A percentile compares a stretch with the other conserved stretches of the same genome.
Evolutionary conservation across 2,888 invertebrate species (phyloP).

Genomic region (Notodonta ziczac): DNA sequence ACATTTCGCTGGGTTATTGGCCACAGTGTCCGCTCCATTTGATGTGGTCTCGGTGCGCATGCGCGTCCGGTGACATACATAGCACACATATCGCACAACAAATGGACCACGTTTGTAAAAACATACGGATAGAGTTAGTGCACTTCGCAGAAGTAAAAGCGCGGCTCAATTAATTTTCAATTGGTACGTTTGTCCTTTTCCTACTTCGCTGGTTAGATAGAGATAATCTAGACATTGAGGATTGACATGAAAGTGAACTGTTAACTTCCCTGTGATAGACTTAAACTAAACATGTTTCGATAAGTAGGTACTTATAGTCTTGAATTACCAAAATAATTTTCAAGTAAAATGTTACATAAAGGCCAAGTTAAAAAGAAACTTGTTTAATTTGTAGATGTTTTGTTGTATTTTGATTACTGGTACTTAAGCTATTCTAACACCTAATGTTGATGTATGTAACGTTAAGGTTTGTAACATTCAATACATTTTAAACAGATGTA

Average conservation of each 20-base stretch:
- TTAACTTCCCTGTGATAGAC: not conserved
- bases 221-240: constrained; percentile 1
- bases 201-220: constrained; percentile 4
- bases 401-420: too few relatives aligned
- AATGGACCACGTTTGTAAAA: constrained; percentile 77
- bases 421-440: too few relatives aligned
- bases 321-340: too few relatives aligned
- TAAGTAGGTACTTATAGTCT: too few relatives aligned
- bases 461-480: too few relatives aligned
- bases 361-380: too few relatives aligned
- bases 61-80: constrained; percentile 81
- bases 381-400: too few relatives aligned
- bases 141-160: constrained; percentile 41
- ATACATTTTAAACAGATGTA: too few relatives aligned
- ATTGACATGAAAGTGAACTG: not conserved
- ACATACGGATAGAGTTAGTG: constrained; percentile 64
- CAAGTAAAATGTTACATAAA: too few relatives aligned
- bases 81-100: constrained; percentile 80
- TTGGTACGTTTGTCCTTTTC: constrained; percentile 22
- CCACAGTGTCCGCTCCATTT: constrained; percentile 79
- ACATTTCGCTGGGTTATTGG: constrained; percentile 51
- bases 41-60: constrained; percentile 59
- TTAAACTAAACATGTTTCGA: not conserved
- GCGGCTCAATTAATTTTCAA: constrained; percentile 37
- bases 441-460: too few relatives aligned